Base-by-base conservation (phyloP, 1,140 invertebrate genomes). In the Chionoecetes opilio region DNA sequence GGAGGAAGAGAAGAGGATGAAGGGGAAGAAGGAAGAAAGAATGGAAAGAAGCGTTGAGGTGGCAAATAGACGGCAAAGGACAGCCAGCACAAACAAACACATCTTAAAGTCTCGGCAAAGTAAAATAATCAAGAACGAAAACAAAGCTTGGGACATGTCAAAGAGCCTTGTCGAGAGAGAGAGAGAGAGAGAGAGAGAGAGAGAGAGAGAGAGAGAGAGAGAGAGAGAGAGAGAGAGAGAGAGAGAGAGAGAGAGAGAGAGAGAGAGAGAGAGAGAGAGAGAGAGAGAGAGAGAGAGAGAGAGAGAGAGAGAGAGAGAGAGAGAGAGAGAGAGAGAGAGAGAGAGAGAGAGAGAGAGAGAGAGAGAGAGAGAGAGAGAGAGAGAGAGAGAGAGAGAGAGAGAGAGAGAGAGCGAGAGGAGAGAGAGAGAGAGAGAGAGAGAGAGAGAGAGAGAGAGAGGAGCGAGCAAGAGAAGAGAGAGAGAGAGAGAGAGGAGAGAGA, bases 181-280 rank as follows among this genome's bases (percentile, higher is more conserved):
- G 63, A 75, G 63, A 75, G 21, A n/a, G 63, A 75, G 63, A 75
- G 63, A n/a, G n/a, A n/a, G 63, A 75, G 63, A n/a, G n/a, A n/a
- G 63, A 75, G 63, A n/a, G n/a, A n/a, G 63, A 75, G 63, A n/a
- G n/a, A n/a, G 63, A 75, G 63, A n/a, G n/a, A 75, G 63, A 75
- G 63, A 75, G 63, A n/a, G n/a, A n/a, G 63, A 75, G 63, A n/a
- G n/a, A n/a, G 63, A 75, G 63, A n/a, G n/a, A n/a, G 63, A 75
- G 63, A n/a, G n/a, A n/a, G 63, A 75, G 63, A n/a, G n/a, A 75
- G 63, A 75, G 21, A 26, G n/a, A 75, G 63, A 75, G 63, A 75
- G 63, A 75, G 63, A 75, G 63, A 75, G 63, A 75, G 21, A n/a
- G 63, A 75, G 63, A 75, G 63, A 26, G 21, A 26, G 53, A 75